Percentiles rank a stretch among this genome's conserved stretches.
phyloP scores from a whole-genome alignment of 35 echinoderm and acorn worm genomes.

The Lytechinus variegatus region DNA sequence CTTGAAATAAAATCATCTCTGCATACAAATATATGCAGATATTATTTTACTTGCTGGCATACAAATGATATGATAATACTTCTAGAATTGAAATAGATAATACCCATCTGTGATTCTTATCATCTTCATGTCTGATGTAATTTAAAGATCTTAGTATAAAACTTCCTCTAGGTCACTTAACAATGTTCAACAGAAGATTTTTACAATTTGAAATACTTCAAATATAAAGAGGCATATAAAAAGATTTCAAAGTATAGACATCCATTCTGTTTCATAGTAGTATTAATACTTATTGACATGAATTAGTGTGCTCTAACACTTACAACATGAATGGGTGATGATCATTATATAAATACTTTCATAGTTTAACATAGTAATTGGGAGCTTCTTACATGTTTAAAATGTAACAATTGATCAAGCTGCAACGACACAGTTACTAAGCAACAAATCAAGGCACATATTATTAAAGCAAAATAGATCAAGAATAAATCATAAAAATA shows the following conservation, averaged over 20 bases:
- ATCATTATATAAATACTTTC: neutral
- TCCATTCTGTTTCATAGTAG: neutral
- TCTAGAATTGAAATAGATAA: neutral
- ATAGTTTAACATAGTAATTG: neutral
- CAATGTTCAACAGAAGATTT: neutral
- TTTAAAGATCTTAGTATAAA: too few species aligned
- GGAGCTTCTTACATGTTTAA: neutral
- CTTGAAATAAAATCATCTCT: neutral
- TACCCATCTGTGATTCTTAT: neutral
- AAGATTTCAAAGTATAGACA: neutral
- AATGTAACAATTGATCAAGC: neutral
- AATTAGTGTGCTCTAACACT: neutral
- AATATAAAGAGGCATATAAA: neutral
- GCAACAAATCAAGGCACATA: neutral
- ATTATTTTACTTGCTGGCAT: neutral
- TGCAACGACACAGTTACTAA: neutral
- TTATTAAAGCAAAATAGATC: constrained; percentile 9
- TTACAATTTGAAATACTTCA: neutral
- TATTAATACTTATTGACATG: neutral
- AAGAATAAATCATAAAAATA: constrained; percentile 7
- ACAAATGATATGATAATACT: neutral
- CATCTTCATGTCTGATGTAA: neutral
- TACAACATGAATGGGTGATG: neutral
- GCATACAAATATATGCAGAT: neutral
- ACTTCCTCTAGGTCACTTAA: neutral